Evolutionary conservation across 2,113 vertebrate species (phyloP).

Genomic region (Solea senegalensis): DNA sequence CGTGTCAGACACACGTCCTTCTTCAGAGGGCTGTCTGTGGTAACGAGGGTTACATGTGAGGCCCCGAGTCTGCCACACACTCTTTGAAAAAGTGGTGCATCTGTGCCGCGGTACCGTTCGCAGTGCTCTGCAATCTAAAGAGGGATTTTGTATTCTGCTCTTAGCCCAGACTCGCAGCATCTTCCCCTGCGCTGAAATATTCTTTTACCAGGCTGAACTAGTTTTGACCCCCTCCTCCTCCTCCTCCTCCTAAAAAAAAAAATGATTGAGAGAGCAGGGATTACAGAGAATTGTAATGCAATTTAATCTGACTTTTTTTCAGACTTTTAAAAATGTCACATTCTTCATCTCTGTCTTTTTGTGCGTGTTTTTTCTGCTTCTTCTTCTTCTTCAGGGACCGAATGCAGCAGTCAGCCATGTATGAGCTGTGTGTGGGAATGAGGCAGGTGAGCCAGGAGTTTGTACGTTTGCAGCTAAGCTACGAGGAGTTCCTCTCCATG

Average conservation of each 20-base stretch:
- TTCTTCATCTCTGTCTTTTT: not conserved
- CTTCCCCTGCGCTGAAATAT: constrained; percentile 61
- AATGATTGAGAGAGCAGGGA: not conserved
- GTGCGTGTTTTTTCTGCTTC: not conserved
- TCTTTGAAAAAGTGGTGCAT: constrained; percentile 55
- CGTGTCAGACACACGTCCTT: not conserved
- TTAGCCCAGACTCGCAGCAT: constrained; percentile 53
- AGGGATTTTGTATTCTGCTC: constrained; percentile 74
- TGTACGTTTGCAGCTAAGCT: constrained; percentile 94
- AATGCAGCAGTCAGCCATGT: constrained; percentile 99
- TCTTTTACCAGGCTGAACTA: constrained; percentile 41
- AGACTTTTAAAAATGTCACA: not conserved
- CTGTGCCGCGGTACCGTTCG: constrained; percentile 57
- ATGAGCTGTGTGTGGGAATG: constrained; percentile 97
- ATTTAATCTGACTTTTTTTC: not conserved
- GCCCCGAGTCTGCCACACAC: constrained; percentile 27
- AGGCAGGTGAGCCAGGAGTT: constrained; percentile 98
- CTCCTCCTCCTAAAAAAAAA: no score
- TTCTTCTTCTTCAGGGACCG: constrained; percentile 84
- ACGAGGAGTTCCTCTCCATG: constrained; percentile 97
- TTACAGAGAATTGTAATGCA: not conserved
- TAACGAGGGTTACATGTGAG: constrained; percentile 17
- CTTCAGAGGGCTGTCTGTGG: constrained; percentile 15
- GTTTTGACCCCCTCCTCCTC: not conserved
- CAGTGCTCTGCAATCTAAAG: constrained; percentile 64